These are phyloP conservation scores for Hydrocynus forskahlii DNA, from an alignment of 2,797 vertebrate species.

Conservation along the genomic window DNA sequence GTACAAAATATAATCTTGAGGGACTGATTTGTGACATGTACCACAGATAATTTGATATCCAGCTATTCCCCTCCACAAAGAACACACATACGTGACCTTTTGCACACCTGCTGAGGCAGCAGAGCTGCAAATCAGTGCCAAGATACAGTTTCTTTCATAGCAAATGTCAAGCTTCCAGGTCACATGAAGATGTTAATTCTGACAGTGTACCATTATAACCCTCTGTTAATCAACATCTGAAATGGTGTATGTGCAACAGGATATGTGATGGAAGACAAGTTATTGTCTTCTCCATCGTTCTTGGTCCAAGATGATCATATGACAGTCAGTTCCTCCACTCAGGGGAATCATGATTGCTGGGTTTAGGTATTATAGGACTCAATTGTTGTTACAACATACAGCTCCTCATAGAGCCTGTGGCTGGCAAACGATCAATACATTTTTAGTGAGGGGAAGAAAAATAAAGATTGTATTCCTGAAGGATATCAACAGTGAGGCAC, in stretches of 20 bases:
- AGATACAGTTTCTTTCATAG: neutral
- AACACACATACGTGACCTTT: slow-evolving; percentile 6
- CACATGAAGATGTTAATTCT: neutral
- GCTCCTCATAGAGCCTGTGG: neutral
- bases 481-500: neutral
- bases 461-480: neutral
- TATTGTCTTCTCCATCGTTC: too few species aligned
- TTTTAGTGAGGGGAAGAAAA: neutral
- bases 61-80: neutral
- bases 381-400: neutral
- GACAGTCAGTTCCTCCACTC: neutral
- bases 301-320: neutral
- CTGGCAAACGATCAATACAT: slow-evolving; percentile 13
- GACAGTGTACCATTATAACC: neutral
- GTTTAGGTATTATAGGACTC: neutral
- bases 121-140: neutral
- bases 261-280: neutral
- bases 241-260: neutral
- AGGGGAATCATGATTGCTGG: neutral
- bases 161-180: neutral
- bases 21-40: neutral
- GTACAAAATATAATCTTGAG: slow-evolving; percentile 1
- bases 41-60: slow-evolving; percentile 9
- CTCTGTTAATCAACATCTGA: neutral
- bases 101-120: neutral